phyloP scores from a whole-genome alignment of 2,797 vertebrate genomes.

The Gymnoscopelus microlampas region DNA sequence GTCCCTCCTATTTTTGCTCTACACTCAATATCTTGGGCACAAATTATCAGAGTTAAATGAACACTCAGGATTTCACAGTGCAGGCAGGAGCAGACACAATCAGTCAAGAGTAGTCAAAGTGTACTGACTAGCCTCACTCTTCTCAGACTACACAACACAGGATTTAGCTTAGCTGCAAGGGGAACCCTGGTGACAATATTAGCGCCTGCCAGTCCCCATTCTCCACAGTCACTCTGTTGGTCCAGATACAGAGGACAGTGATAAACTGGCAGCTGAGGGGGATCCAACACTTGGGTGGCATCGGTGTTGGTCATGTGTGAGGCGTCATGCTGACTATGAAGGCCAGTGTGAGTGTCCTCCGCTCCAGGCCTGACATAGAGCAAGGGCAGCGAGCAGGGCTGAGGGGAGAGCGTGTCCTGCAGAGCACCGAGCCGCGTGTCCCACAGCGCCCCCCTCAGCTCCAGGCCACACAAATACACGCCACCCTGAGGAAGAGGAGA shows the following conservation, averaged over 20 bases:
- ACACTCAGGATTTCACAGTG: neutral
- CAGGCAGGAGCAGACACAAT: neutral
- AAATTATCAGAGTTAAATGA: too few relatives aligned
- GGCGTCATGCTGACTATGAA: neutral
- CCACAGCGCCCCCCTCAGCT: constrained; percentile 84
- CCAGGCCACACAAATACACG: constrained; percentile 81
- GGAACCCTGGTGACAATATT: constrained; percentile 69
- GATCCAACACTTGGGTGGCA: neutral
- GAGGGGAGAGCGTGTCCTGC: constrained; percentile 65
- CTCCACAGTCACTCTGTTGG: constrained; percentile 33
- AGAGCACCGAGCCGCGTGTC: constrained; percentile 67
- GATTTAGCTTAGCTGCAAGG: constrained; percentile 62
- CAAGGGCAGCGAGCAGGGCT: constrained; percentile 74
- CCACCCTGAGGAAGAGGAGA: constrained; percentile 40
- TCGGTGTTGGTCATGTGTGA: constrained; percentile 27
- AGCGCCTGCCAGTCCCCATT: constrained; percentile 53
- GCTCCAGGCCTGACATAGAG: constrained; percentile 70
- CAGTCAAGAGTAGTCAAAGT: constrained; percentile 43
- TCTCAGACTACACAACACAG: constrained; percentile 73
- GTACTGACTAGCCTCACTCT: constrained; percentile 71
- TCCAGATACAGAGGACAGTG: constrained; percentile 83
- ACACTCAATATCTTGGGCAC: too few relatives aligned
- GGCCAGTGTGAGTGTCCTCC: neutral
- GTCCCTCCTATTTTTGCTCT: too few relatives aligned
- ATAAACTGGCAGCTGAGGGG: constrained; percentile 62